Evolutionary conservation across 1,140 invertebrate species (phyloP), one percentile per base, ranked within the genome.

Genomic region (Drosophila yakuba): DNA sequence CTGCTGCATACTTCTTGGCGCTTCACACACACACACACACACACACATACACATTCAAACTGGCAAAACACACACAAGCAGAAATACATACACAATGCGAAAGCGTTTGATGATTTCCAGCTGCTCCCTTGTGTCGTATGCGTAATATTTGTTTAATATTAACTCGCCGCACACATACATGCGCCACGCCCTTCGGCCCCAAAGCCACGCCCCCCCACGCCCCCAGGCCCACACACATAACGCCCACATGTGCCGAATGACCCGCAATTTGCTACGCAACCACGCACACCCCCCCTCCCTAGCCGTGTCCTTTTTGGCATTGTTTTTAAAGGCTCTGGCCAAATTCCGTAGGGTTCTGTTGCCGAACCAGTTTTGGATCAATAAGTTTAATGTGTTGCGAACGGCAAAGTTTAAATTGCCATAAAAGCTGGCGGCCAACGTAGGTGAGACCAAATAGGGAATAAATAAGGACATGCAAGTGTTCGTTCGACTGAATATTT

Each of bases 91-190:
- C 8, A 35, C 45, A 36, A 52, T 36, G 50, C 36, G 48, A 60
- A 38, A 44, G 63, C 52, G 45, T 66, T 80, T 80, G 60, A 80
- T 76, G 78, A 71, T 80, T 72, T 76, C 28, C 58, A 74, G 45
- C 47, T 63, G 79, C 68, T 81, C 79, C 79, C 78, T 47, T 28
- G 78, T 68, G 78, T 73, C 74, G 78, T 81, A 81, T 81, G 74
- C 78, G 78, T 62, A 81, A 74, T 81, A 77, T 81, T 81, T 82
- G 74, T 76, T 72, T 80, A 75, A 81, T 80, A 80, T 76, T 66
- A 80, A 80, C 59, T 80, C 56, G 39, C 45, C 20, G 43, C 69
- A n/a, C 28, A 41, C 41, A 48, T 15, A n/a, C 35, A 15, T 23
- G 32, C 8, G 32, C 32, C 38, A 39, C 38, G 11, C 35, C 8